Conservation (phyloP, 2,888 invertebrate genomes). For the Andrena chrysosceles region DNA sequence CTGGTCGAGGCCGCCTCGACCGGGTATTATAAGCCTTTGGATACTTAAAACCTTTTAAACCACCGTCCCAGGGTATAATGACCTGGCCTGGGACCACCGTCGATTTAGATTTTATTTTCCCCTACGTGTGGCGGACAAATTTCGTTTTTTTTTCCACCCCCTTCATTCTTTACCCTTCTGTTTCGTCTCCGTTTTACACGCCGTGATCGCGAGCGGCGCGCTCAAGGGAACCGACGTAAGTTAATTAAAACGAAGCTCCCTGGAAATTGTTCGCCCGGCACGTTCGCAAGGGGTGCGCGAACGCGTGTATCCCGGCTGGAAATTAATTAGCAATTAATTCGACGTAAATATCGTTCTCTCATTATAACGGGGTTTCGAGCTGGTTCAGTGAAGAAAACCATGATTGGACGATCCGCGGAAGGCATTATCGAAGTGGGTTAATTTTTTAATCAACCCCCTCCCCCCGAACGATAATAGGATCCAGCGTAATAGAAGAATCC, state of each 20-base stretch:
- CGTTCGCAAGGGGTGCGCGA: neutral
- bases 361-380: conserved; percentile 18
- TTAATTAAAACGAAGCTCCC: conserved; percentile 42
- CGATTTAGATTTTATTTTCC: conserved; percentile 54
- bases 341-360: conserved; percentile 34
- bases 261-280: conserved; percentile 17
- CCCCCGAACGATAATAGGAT: conserved; percentile 66
- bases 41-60: conserved; percentile 64
- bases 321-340: conserved; percentile 55
- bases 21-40: conserved; percentile 63
- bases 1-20: conserved; percentile 25
- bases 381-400: neutral
- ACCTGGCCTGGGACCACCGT: conserved; percentile 4
- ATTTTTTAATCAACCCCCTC: conserved; percentile 72
- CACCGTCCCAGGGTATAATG: conserved; percentile 38
- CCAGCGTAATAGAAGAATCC: conserved; percentile 66
- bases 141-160: neutral
- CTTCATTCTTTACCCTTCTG: neutral
- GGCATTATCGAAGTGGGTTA: conserved; percentile 70
- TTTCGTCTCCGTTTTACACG: neutral
- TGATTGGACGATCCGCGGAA: conserved; percentile 18
- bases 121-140: neutral
- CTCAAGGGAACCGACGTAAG: conserved; percentile 14
- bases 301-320: neutral
- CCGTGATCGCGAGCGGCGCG: conserved; percentile 5